phyloP scores from a whole-genome alignment of 2,113 vertebrate species.

The Cyphomyrus discorhynchus region DNA sequence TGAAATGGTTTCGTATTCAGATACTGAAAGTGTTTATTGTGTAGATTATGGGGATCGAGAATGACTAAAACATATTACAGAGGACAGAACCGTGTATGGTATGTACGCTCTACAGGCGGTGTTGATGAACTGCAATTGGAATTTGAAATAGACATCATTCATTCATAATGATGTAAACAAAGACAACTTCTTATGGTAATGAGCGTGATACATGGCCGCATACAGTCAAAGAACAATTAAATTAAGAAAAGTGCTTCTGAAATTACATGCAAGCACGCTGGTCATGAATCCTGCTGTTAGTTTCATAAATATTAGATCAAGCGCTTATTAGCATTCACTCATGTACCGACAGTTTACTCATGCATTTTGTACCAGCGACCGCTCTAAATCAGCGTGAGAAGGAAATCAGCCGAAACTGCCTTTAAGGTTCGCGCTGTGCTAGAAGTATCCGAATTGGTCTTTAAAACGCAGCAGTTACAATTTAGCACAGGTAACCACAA shows the following conservation, averaged over 20 bases:
- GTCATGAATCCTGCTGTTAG: neutral
- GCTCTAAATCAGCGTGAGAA: neutral
- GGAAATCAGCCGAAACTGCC: neutral
- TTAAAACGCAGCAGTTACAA: neutral
- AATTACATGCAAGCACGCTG: neutral
- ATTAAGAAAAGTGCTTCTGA: neutral
- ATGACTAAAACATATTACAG: neutral
- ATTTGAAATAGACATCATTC: slow-evolving; percentile 1
- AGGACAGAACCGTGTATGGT: neutral
- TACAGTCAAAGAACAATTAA: neutral
- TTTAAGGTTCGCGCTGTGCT: neutral
- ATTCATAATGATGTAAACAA: neutral
- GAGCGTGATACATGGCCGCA: neutral
- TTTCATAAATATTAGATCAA: neutral
- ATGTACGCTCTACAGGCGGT: neutral
- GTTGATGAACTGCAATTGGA: neutral
- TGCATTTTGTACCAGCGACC: neutral
- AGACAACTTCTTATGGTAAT: neutral
- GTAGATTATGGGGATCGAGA: neutral
- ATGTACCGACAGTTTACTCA: neutral
- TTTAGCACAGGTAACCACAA: neutral
- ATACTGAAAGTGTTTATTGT: neutral
- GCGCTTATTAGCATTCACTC: neutral
- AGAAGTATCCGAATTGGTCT: neutral
- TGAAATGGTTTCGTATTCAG: neutral